Evolutionary conservation across 2,888 invertebrate species (phyloP).

Genomic region (Meliscaeva auricollis): DNA sequence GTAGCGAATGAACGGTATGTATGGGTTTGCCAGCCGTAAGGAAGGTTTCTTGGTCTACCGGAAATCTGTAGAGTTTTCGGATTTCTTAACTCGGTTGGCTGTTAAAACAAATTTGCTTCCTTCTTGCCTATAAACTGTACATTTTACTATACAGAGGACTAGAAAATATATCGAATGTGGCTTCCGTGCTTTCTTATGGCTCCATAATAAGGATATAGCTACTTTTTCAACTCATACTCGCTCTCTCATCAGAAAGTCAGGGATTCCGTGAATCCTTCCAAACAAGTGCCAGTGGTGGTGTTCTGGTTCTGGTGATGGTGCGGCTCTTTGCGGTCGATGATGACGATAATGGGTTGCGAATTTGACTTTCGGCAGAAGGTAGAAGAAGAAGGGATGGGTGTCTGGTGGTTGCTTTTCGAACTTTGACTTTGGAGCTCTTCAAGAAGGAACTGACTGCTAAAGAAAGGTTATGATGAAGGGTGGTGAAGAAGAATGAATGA

Average conservation of each 20-base stretch:
- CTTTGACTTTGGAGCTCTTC: conserved; percentile 50
- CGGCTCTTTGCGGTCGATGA: conserved; percentile 74
- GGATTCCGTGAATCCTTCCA: conserved; percentile 60
- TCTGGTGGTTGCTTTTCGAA: conserved; percentile 38
- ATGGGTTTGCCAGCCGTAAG: conserved; percentile 51
- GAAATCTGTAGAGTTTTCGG: conserved; percentile 74
- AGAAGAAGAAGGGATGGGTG: neutral
- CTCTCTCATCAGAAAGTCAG: neutral
- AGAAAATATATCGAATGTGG: conserved; percentile 43
- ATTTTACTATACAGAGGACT: neutral
- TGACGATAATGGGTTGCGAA: conserved; percentile 76
- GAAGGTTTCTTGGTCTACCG: conserved; percentile 74
- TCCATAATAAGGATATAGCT: conserved; percentile 41
- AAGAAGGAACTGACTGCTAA: no score
- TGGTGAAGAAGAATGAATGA: conserved; percentile 1
- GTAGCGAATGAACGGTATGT: no score
- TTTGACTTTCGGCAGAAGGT: conserved; percentile 60
- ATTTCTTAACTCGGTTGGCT: conserved; percentile 72
- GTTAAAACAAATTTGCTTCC: conserved; percentile 69
- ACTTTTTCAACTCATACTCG: conserved; percentile 1
- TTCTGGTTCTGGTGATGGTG: conserved; percentile 23
- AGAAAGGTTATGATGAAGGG: no score
- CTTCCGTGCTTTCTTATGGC: conserved; percentile 68
- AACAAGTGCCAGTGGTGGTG: conserved; percentile 41
- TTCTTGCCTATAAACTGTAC: conserved; percentile 6